Evolutionary conservation across 2,888 invertebrate species (phyloP).

Genomic region (Diploptera punctata): DNA sequence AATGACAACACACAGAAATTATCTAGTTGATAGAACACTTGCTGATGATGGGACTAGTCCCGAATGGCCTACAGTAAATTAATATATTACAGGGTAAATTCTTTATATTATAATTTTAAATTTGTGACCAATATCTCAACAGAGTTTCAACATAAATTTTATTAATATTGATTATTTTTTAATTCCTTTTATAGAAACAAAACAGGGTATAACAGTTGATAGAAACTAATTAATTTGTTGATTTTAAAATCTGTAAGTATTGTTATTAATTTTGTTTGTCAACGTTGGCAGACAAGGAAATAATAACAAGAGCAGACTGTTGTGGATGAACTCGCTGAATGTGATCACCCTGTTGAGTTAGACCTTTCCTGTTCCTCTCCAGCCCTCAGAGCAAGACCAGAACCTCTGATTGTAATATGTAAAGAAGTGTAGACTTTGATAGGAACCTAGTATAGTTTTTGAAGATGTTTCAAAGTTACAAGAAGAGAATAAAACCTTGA

Average conservation of each 20-base stretch:
- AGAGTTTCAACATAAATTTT: no score
- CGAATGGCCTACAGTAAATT: no score
- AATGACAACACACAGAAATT: no score
- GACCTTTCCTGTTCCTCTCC: neutral
- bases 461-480: slow-evolving; percentile 41
- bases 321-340: neutral
- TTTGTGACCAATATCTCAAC: no score
- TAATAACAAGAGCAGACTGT: slow-evolving; percentile 4
- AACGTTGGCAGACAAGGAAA: neutral
- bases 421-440: slow-evolving; percentile 39
- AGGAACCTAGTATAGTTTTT: slow-evolving; percentile 41
- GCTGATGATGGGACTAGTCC: no score
- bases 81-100: no score
- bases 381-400: slow-evolving; percentile 19
- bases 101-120: no score
- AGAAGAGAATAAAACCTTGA: slow-evolving; percentile 40
- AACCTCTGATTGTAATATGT: slow-evolving; percentile 40
- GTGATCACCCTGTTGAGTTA: neutral
- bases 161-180: no score
- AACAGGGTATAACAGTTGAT: slow-evolving; percentile 8
- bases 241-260: neutral
- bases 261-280: neutral
- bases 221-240: slow-evolving; percentile 7
- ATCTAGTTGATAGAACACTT: no score
- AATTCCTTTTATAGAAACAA: neutral